A percentile compares a stretch with the other conserved stretches of the same genome.
These are phyloP conservation scores for Callipepla californica DNA, from an alignment of 2,113 vertebrate species.

Conservation along the genomic window DNA sequence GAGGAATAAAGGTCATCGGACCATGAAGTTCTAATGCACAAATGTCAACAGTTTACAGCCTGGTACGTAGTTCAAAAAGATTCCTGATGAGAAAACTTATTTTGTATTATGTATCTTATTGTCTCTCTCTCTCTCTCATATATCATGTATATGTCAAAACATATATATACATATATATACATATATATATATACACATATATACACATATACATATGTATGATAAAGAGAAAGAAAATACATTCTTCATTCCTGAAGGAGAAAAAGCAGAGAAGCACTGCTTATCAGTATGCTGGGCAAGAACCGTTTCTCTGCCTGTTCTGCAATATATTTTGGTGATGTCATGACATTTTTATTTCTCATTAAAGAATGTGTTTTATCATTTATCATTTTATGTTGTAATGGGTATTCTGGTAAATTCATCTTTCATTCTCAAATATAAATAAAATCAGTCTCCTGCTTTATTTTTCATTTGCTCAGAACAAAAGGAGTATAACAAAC, in stretches of 20 bases:
- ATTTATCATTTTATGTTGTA: background rate
- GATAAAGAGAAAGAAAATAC: slow-evolving; percentile 46
- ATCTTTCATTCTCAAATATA: background rate
- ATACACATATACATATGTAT: background rate
- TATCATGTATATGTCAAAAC: background rate
- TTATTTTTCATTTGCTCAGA: background rate
- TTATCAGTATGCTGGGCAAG: slow-evolving; percentile 29
- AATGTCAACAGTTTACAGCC: slow-evolving; percentile 68
- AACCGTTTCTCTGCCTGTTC: background rate
- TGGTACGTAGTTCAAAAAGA: slow-evolving; percentile 27
- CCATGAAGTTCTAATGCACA: slow-evolving; percentile 70
- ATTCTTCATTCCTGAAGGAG: background rate
- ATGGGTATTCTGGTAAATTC: background rate
- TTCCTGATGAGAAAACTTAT: slow-evolving; percentile 22
- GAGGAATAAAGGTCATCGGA: slow-evolving; percentile 64
- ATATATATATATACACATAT: background rate
- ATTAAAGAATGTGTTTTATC: slow-evolving; percentile 5
- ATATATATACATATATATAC: background rate
- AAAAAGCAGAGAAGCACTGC: background rate
- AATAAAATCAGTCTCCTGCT: background rate
- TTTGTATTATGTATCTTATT: background rate
- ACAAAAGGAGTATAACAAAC: background rate
- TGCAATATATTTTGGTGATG: slow-evolving; percentile 38
- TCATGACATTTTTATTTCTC: background rate
- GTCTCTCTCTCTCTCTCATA: no score